Base-by-base conservation (phyloP, 2,888 invertebrate genomes). In the Trissolcus japonicus region DNA sequence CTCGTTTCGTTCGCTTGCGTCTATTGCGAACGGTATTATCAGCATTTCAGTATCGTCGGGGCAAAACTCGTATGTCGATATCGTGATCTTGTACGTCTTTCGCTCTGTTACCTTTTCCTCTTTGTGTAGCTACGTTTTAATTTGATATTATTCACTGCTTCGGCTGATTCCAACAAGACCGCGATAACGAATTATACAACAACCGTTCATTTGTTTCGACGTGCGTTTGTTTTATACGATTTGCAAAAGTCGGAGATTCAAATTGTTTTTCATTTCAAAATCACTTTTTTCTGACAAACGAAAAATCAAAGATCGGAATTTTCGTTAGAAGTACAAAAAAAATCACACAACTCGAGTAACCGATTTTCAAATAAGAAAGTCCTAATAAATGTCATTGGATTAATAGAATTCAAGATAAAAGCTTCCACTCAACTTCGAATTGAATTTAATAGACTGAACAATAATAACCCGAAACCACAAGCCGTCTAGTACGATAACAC, bases 1-100 rank as follows among this genome's bases (percentile, higher is more conserved):
- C 78, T 74, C 74, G 74, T 75, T 75, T 78, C 66, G 61, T 73
- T 78, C 73, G 56, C 66, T 69, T 41, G 62, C 73, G 73, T 72
- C 77, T 77, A 77, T 77, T 72, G 73, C 72, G 57, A 65, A 73
- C 59, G 68, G 77, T 68, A 67, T 77, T 73, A 77, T 77, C 72
- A 77, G 68, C 73, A 59, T 76, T 76, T 76, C 76, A 72, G 50
- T 62, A 76, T 76, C 76, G 67, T 59, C 63, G 61, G 71, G 57
- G 43, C 54, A 50, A 67, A 77, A 62, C 76, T 46, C 72, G 72
- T 72, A 73, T 62, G 72, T 76, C 76, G 69, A 72, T 76, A 76
- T 72, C 67, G 68, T 65, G 67, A 77, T 73, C 68, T 68, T 68
- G 68, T 73, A 68, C 62, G 66, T 71, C 57, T 71, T 62, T 76